Percentiles rank a stretch among this genome's conserved stretches.
These are phyloP conservation scores for Crocodylus rhombifer DNA, from an alignment of 2,797 vertebrate species.

Conservation along the genomic window DNA sequence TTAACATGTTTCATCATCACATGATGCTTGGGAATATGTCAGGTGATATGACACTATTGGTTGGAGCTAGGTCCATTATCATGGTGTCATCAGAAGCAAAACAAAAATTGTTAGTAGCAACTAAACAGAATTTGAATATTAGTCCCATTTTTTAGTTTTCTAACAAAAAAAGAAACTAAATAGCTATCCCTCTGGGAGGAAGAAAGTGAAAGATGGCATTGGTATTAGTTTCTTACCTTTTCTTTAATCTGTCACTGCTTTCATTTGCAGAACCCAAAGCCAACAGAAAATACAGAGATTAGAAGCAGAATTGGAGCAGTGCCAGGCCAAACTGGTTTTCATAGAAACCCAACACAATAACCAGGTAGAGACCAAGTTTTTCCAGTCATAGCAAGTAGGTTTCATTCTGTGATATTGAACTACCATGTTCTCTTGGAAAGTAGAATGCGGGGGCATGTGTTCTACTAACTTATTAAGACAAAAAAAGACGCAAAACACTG, in stretches of 20 bases:
- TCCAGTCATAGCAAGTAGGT: background rate
- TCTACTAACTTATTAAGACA: background rate
- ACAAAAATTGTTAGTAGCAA: background rate
- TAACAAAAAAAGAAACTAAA: no score
- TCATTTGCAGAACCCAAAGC: slow-evolving; percentile 66
- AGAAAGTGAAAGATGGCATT: background rate
- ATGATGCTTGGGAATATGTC: background rate
- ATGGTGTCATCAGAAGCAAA: background rate
- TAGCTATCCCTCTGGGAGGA: background rate
- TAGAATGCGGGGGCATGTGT: background rate
- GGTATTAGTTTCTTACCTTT: background rate
- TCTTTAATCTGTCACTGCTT: background rate
- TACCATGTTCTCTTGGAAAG: background rate
- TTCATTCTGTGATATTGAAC: background rate
- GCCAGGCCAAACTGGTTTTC: slow-evolving; percentile 68
- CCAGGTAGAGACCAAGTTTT: slow-evolving; percentile 66
- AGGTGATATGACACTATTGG: background rate
- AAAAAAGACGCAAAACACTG: background rate
- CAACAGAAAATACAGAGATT: slow-evolving; percentile 77
- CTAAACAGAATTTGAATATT: background rate
- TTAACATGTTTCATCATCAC: background rate
- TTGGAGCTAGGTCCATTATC: background rate
- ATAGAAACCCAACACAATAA: slow-evolving; percentile 63
- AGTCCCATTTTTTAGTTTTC: background rate
- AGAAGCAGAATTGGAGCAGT: slow-evolving; percentile 79